Evolutionary conservation across 2,113 vertebrate species (phyloP), one percentile per base, ranked within the genome.

Genomic region (Rallus limicola): DNA sequence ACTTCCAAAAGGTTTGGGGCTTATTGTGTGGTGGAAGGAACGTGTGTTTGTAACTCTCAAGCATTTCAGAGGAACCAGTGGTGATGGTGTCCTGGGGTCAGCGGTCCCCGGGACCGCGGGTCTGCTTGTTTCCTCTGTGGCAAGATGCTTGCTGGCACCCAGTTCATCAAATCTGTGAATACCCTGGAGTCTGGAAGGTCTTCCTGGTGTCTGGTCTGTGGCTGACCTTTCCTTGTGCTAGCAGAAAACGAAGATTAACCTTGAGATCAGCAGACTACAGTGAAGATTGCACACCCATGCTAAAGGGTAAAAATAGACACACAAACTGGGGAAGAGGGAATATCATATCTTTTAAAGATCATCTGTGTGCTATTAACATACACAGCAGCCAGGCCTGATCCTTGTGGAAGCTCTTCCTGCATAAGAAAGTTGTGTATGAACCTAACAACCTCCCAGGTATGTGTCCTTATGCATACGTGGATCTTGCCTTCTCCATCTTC

Each of bases 11-110:
- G 33, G 13, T 62, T 58, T 88, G 26, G 28, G 11, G 6, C 63
- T 90, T 86, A 10, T 64, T 93, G 46, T 0, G 0, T 11, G 24
- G 18, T 29, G 23, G 34, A 18, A 36, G 38, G 50, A 67, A 48
- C 24, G 15, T 2, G 6, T 10, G 3, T 82, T 60, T 74, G 26
- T 9, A 44, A 29, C 56, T 75, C 26, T 90, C 29, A 13, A 8
- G 69, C 23, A 1, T 81, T 78, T 28, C 23, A 13, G n/a, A 13
- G 53, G 34, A 84, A 4, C 16, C 0, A 2, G 4, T 1, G 2
- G 4, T 31, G 24, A 8, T 63, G 46, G 11, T 76, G 53, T 77
- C 17, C 23, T 88, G 70, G n/a, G 69, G 25, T 86, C 50, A 50
- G 24, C 11, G 2, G 33, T 86, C 40, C n/a, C 55, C 28, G 16